Base-by-base conservation (phyloP, 1,140 invertebrate genomes). In the Antheraea mylitta region DNA sequence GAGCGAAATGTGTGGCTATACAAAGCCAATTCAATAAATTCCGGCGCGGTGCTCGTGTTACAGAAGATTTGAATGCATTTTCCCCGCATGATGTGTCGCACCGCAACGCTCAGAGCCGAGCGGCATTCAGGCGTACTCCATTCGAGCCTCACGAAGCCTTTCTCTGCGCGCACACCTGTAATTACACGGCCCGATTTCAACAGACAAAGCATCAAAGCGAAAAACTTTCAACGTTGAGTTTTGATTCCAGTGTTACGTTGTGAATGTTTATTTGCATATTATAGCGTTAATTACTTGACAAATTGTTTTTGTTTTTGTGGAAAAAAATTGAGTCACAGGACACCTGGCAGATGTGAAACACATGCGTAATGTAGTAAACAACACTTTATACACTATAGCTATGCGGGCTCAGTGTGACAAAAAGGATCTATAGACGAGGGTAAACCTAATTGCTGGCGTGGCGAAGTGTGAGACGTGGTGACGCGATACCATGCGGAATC, bases 1-100 rank as follows among this genome's bases (percentile, higher is more conserved):
- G 66, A 67, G 79, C 81, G 79, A 76, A 76, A 76, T 80, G 75
- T 74, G 69, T 73, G 71, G 22, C 76, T 69, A 71, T 78, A 85
- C 78, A 82, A 82, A 84, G 79, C 79, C 82, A 86, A 85, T 85
- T 85, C 83, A 89, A 86, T 87, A 89, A 87, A 87, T 85, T 85
- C 79, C 68, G 70, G 71, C 75, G 78, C 78, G 73, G 76, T 79
- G 80, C 74, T 81, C 72, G 76, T 80, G 80, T 82, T 82, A 75
- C 74, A 80, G 83, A 81, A 83, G 76, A 83, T 83, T 83, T 87
- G 83, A 89, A 89, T 87, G 81, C 80, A 83, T 86, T 86, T 86
- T 83, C 77, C 68, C 78, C 76, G 79, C 80, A 82, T 80, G 79
- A 76, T 70, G 79, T 77, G 73, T 13, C 58, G 61, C 58, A 8